A percentile compares a stretch with the other conserved stretches of the same genome.
These are phyloP conservation scores for Drosophila dives DNA, from an alignment of 2,888 invertebrate genomes.

Conservation along the genomic window DNA sequence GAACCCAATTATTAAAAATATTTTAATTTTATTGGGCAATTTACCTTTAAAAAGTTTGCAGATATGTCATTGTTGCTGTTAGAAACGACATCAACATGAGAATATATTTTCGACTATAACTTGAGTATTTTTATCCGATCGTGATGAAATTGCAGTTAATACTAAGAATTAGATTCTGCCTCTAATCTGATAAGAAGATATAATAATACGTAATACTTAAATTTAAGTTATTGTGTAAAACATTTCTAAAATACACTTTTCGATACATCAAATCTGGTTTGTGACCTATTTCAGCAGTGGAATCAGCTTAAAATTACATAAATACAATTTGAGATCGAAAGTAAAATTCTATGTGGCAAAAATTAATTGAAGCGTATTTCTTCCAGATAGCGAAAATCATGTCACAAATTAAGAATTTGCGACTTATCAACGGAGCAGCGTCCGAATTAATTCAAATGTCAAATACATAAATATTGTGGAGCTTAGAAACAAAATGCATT, in stretches of 20 bases:
- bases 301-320: background rate
- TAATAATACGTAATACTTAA: background rate
- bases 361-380: background rate
- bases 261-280: background rate
- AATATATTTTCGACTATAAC: too few relatives aligned
- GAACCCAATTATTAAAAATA: too few relatives aligned
- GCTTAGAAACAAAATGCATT: constrained; percentile 25
- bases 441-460: constrained; percentile 28
- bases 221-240: background rate
- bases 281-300: background rate
- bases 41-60: too few relatives aligned
- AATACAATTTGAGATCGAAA: background rate
- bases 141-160: too few relatives aligned
- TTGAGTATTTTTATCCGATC: too few relatives aligned
- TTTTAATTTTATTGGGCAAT: too few relatives aligned
- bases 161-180: too few relatives aligned
- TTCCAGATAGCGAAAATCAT: constrained; percentile 3
- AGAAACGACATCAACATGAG: too few relatives aligned
- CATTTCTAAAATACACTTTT: background rate
- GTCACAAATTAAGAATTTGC: constrained; percentile 1
- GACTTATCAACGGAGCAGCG: constrained; percentile 21
- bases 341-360: background rate
- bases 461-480: constrained; percentile 22
- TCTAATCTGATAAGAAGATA: background rate
- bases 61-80: too few relatives aligned